Evolutionary conservation across 1,140 invertebrate genomes (phyloP).

Genomic region (Drosophila simulans): DNA sequence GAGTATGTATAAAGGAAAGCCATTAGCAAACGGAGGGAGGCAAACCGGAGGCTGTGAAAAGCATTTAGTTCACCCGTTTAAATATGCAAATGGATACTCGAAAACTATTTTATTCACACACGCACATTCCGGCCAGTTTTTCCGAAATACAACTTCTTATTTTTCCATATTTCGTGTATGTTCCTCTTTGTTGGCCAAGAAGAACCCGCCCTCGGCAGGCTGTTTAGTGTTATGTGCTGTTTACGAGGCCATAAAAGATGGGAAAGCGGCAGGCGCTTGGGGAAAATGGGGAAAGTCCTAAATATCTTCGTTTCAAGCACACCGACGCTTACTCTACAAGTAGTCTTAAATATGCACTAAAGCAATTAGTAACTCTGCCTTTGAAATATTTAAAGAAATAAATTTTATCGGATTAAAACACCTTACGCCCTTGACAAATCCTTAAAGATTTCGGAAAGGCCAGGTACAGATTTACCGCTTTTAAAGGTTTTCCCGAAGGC

Average conservation of each 20-base stretch:
- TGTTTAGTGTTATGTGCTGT: slow-evolving; percentile 61
- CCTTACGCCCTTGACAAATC: background rate
- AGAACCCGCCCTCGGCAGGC: slow-evolving; percentile 28
- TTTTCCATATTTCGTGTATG: slow-evolving; percentile 24
- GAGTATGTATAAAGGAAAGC: slow-evolving; percentile 21
- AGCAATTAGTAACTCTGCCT: background rate
- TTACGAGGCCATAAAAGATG: slow-evolving; percentile 52
- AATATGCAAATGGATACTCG: slow-evolving; percentile 54
- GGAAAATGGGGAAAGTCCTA: background rate
- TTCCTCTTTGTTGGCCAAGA: slow-evolving; percentile 6
- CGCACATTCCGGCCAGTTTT: slow-evolving; percentile 16
- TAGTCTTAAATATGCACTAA: no score
- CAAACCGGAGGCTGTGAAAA: slow-evolving; percentile 8
- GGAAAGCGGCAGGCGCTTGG: background rate
- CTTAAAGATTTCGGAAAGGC: slow-evolving; percentile 6
- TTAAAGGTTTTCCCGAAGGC: slow-evolving; percentile 10
- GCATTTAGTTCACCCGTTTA: slow-evolving; percentile 43
- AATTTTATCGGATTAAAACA: background rate
- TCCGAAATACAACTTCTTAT: slow-evolving; percentile 31
- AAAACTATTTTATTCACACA: slow-evolving; percentile 57
- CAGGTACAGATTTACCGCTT: slow-evolving; percentile 27
- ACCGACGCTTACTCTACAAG: background rate
- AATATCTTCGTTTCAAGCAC: background rate
- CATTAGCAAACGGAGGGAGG: slow-evolving; percentile 26
- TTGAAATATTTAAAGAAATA: background rate